Evolutionary conservation across 2,888 invertebrate species (phyloP), one percentile per base, ranked within the genome.

Genomic region (Meganola albula): DNA sequence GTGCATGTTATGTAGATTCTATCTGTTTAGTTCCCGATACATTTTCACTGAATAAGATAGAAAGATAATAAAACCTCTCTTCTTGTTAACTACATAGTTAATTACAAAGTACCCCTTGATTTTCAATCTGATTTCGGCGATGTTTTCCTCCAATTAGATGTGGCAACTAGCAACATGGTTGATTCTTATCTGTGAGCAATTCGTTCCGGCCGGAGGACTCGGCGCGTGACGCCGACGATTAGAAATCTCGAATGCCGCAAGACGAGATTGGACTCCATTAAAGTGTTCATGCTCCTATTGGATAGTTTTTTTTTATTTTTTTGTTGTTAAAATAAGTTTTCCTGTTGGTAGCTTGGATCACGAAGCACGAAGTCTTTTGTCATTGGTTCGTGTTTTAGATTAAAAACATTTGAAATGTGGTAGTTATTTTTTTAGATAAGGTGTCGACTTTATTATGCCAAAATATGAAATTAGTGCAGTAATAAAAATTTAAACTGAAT

Each of bases 211-310:
- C 55, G 56, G 60, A 48, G 62, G 71, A 68, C 63, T 50, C 63
- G 54, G 64, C 66, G 78, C 77, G 77, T 75, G 77, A 76, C 77
- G 72, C 43, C 50, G 59, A 49, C 67, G 65, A 74, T 74, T 76
- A 74, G 75, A 76, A 75, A 75, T 70, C 75, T 72, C 63, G 65
- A 64, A 68, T 66, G 63, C 64, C 64, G 55, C 61, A 59, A 51
- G 40, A 49, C 44, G 48, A 58, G 63, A 63, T 59, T 57, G 57
- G 57, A 61, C 59, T 62, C 48, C 59, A 63, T 62, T 58, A 62
- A 60, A 55, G 51, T 45, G 42, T 46, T 52, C 52, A 45, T 52
- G 44, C 44, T 53, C 36, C 46, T 51, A 53, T 54, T 52, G 56
- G 44, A 48, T 41, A 40, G 40, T 31, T 36, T 44, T 38, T 49